Evolutionary conservation across 2,113 vertebrate genomes (phyloP), one percentile per base, ranked within the genome.

Genomic region (Alouatta palliata): DNA sequence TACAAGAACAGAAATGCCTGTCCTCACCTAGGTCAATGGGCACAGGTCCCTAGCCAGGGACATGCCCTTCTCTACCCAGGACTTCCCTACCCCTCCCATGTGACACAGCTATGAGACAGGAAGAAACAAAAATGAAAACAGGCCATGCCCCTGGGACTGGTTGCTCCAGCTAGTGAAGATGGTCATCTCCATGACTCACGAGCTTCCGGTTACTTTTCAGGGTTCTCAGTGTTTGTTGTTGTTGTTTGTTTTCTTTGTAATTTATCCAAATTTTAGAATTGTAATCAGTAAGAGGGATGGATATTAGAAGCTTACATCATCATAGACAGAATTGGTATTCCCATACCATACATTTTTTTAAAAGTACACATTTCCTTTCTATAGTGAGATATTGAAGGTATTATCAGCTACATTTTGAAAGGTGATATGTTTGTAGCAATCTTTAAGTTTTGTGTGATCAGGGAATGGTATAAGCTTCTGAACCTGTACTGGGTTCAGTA

Each of bases 101-200:
- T 9, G 61, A 25, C 16, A 80, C 45, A 83, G 23, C 7, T 3
- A 4, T 5, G 23, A 21, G n/a, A 6, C 6, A 43, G 64, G 27
- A 68, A 77, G 6, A 52, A 43, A 10, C 32, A 32, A 32, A 37
- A 71, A 47, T 10, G 10, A 89, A 82, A 43, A 17, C 8, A 1
- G 37, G 35, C 77, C 12, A 6, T 0, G 35, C 23, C 35, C 3
- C 11, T 13, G 6, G 17, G 9, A 30, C 2, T 12, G 6, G 5
- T 16, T 71, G 66, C 23, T 81, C 71, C 11, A 2, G 2, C 9
- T 40, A 32, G 49, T 52, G 30, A 47, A 52, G 43, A 21, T 12
- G 25, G 47, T 54, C 23, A 7, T 54, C 30, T n/a, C 2, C 0
- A 0, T 25, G 9, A 6, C n/a, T 2, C 20, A 2, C 30, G 5